A percentile compares a stretch with the other conserved stretches of the same genome.
phyloP scores from a whole-genome alignment of 2,113 vertebrate genomes.

The Paralichthys olivaceus region DNA sequence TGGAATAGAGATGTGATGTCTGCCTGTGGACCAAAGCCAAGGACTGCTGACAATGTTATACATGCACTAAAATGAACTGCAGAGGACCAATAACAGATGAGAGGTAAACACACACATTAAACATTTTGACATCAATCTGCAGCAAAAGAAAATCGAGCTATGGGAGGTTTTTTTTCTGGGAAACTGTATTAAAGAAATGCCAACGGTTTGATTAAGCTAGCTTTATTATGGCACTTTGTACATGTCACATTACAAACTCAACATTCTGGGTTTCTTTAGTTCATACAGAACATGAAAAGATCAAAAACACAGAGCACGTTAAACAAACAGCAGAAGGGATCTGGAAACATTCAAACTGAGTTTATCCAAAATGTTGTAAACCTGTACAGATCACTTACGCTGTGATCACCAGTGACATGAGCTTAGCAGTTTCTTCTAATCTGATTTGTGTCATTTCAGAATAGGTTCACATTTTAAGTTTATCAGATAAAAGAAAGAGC shows the following conservation, averaged over 20 bases:
- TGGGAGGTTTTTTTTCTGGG: background rate
- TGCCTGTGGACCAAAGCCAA: conserved; percentile 4
- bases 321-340: background rate
- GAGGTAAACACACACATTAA: conserved; percentile 8
- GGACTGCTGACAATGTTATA: background rate
- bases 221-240: conserved; percentile 83
- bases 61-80: conserved; percentile 10
- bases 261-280: conserved; percentile 56
- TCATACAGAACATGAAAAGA: conserved; percentile 57
- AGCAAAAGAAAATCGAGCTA: background rate
- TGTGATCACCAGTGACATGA: background rate
- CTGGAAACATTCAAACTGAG: conserved; percentile 5
- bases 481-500: background rate
- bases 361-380: background rate
- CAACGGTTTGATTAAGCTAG: conserved; percentile 38
- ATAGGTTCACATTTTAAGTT: background rate
- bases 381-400: background rate
- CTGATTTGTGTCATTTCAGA: background rate
- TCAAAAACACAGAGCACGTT: conserved; percentile 25
- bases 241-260: conserved; percentile 73
- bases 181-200: background rate
- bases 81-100: background rate
- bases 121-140: conserved; percentile 5
- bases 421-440: background rate
- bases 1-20: background rate